A percentile compares a stretch with the other conserved stretches of the same genome.
phyloP scores from a whole-genome alignment of 2,797 vertebrate species.

The Acomys russatus region DNA sequence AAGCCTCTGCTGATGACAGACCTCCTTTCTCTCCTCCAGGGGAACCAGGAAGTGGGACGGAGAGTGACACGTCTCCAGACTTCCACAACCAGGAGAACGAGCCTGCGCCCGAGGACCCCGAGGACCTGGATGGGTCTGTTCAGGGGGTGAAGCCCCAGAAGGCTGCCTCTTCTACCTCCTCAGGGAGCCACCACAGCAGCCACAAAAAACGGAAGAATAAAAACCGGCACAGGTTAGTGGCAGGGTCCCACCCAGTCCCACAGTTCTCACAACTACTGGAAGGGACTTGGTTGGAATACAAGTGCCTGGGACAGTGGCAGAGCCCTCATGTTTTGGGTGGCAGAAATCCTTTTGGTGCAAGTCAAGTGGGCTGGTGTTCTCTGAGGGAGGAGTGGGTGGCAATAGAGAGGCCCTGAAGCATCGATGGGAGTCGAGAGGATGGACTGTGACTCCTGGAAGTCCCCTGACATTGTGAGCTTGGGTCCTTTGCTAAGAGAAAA shows the following conservation, averaged over 20 bases:
- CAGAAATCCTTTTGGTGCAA: constrained; percentile 18
- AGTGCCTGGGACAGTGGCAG: neutral
- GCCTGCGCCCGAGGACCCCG: constrained; percentile 96
- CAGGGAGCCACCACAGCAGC: constrained; percentile 96
- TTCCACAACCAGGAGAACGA: constrained; percentile 99
- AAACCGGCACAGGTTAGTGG: constrained; percentile 98
- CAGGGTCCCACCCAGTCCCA: neutral
- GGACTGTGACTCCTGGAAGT: constrained; percentile 21
- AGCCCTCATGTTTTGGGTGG: neutral
- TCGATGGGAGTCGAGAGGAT: neutral
- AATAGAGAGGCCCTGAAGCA: neutral
- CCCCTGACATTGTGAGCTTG: neutral
- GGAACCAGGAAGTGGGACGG: constrained; percentile 97
- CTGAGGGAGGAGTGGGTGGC: neutral
- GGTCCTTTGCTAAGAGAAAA: constrained; percentile 41
- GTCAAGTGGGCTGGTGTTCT: neutral
- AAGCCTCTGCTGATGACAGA: neutral
- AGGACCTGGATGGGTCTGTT: constrained; percentile 95
- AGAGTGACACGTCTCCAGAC: constrained; percentile 98
- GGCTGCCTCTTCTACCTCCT: constrained; percentile 95
- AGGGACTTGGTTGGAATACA: neutral
- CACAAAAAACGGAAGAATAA: constrained; percentile 99
- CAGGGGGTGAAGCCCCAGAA: constrained; percentile 99
- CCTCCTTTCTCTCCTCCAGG: constrained; percentile 88
- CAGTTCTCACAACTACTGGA: neutral